These are phyloP conservation scores for Oreocharis arfaki DNA, from an alignment of 2,113 vertebrate genomes.

Conservation along the genomic window DNA sequence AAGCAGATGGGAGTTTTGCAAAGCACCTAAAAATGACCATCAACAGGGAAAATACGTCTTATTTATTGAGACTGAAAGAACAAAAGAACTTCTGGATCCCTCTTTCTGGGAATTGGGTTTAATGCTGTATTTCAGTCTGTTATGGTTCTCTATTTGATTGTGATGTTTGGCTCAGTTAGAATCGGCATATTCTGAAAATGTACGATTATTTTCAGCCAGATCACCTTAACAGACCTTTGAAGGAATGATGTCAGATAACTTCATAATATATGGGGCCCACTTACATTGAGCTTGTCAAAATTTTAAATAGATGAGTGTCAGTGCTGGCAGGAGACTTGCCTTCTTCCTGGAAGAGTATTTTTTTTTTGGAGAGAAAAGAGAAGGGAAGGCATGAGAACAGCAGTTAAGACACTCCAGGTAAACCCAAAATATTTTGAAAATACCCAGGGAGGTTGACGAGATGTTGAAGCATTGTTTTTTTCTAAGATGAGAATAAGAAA, in stretches of 20 bases:
- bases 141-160: background rate
- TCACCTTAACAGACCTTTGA: background rate
- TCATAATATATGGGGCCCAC: background rate
- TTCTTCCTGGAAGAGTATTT: constrained; percentile 15
- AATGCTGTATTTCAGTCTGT: background rate
- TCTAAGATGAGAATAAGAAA: background rate
- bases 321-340: background rate
- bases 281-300: constrained; percentile 31
- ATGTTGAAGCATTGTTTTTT: background rate
- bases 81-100: background rate
- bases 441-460: background rate
- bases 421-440: background rate
- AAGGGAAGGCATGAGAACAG: background rate
- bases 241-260: constrained; percentile 1
- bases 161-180: background rate
- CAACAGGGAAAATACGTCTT: background rate
- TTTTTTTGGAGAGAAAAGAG: background rate
- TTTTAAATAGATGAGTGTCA: constrained; percentile 13
- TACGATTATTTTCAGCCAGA: background rate
- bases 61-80: background rate
- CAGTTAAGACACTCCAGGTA: background rate
- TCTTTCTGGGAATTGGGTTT: background rate
- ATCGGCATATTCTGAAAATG: background rate
- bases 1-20: background rate
- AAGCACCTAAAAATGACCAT: background rate